Evolutionary conservation across 2,888 invertebrate species (phyloP).

Genomic region (Dynastes maya): DNA sequence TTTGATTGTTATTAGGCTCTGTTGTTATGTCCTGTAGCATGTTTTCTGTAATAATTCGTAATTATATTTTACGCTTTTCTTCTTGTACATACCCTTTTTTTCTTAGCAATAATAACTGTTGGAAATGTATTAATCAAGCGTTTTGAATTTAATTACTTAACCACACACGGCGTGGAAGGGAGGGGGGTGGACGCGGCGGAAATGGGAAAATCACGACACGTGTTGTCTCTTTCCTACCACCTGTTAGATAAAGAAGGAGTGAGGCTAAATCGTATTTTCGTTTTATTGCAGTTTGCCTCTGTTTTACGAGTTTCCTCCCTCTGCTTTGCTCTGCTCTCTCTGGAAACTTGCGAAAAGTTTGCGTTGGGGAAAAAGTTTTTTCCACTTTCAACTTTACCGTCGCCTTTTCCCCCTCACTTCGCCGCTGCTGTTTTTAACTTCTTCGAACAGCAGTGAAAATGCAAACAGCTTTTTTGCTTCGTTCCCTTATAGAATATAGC

Average conservation of each 20-base stretch:
- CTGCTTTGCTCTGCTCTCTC: constrained; percentile 15
- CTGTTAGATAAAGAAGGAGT: constrained; percentile 60
- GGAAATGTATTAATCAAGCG: neutral
- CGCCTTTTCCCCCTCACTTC: constrained; percentile 17
- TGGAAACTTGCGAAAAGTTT: constrained; percentile 52
- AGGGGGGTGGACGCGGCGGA: neutral
- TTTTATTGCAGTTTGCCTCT: constrained; percentile 67
- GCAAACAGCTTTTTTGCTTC: constrained; percentile 28
- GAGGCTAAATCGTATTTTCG: constrained; percentile 64
- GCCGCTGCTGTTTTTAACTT: constrained; percentile 33
- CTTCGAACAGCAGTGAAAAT: constrained; percentile 29
- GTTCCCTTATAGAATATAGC: neutral
- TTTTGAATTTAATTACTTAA: constrained; percentile 36
- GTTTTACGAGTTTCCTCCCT: constrained; percentile 55
- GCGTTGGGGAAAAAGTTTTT: constrained; percentile 37
- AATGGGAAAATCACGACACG: constrained; percentile 38
- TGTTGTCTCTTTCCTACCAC: constrained; percentile 56
- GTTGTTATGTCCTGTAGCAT: constrained; percentile 25
- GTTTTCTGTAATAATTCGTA: constrained; percentile 2
- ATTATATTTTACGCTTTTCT: neutral
- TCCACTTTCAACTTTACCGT: constrained; percentile 37
- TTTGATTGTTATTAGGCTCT: constrained; percentile 11
- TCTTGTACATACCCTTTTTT: neutral
- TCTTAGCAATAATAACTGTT: neutral
- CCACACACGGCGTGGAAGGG: neutral